Evolutionary conservation across 2,113 vertebrate species (phyloP), one percentile per base, ranked within the genome.

Genomic region (Alexandromys fortis): DNA sequence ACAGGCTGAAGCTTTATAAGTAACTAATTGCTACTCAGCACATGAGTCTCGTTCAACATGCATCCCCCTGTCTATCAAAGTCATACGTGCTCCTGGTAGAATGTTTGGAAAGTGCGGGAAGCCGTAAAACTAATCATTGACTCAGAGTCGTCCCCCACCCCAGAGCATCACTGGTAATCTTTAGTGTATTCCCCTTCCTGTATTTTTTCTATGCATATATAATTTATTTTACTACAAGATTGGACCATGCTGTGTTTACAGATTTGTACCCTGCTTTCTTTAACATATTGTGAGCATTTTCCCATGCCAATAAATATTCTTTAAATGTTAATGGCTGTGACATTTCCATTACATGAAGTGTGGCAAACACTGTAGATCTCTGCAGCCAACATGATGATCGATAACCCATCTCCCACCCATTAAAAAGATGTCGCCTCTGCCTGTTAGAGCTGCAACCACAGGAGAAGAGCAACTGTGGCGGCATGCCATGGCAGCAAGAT

Each of bases 161-260:
- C 55, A 58, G 76, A 78, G 28, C 70, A 88, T 95, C 86, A 75
- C 67, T 97, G 92, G 96, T 96, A 42, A 76, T 70, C 76, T 96
- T 90, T 89, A 78, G 94, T 93, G 95, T 98, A 70, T 89, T 86
- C 92, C 92, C 45, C 45, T 65, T 90, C 96, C 88, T 97, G 73
- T 96, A 90, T 94, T 86, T 97, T 97, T 97, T 96, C 95, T 98
- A 97, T 94, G 97, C 95, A 67, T 97, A 96, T 97, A 95, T 96
- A 97, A 96, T 95, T 98, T 97, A 97, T 98, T 97, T 98, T 97
- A 94, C 94, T 98, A 98, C 91, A 91, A 91, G 86, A 92, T 77
- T 92, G 96, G 95, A 97, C 96, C 91, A 97, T 94, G 89, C 96
- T 95, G 89, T 97, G 93, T 91, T 96, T 94, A 97, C 77, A 96